phyloP scores from a whole-genome alignment of 2,888 invertebrate species.

The Philopedon plagiatum region DNA sequence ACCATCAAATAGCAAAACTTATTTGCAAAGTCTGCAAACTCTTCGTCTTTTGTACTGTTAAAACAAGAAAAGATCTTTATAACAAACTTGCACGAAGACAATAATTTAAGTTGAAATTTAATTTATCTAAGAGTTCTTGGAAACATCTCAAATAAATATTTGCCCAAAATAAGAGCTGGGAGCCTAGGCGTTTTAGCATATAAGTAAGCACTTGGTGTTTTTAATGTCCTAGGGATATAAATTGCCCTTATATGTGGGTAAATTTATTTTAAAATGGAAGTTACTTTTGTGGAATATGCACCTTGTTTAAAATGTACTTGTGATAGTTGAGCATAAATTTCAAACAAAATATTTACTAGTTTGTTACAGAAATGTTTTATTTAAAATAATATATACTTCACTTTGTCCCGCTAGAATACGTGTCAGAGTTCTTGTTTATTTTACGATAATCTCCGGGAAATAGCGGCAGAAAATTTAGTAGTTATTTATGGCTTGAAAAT shows the following conservation, averaged over 20 bases:
- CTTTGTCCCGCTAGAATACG: no score
- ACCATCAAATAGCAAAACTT: conserved; percentile 7
- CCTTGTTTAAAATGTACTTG: not conserved
- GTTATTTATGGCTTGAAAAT: no score
- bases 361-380: no score
- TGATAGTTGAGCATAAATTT: no score
- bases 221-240: conserved; percentile 42
- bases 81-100: conserved; percentile 43
- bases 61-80: conserved; percentile 35
- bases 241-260: conserved; percentile 20
- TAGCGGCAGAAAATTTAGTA: no score
- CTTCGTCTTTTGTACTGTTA: conserved; percentile 5
- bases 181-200: conserved; percentile 18
- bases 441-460: no score
- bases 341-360: no score
- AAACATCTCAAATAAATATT: conserved; percentile 49
- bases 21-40: conserved; percentile 13
- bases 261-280: conserved; percentile 28
- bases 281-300: conserved; percentile 32
- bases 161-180: conserved; percentile 34
- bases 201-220: conserved; percentile 36
- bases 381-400: no score
- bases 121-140: conserved; percentile 47
- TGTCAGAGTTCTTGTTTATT: no score
- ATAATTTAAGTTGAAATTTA: conserved; percentile 48